Conservation (phyloP, 1,140 invertebrate genomes). For the Procambarus clarkii region DNA sequence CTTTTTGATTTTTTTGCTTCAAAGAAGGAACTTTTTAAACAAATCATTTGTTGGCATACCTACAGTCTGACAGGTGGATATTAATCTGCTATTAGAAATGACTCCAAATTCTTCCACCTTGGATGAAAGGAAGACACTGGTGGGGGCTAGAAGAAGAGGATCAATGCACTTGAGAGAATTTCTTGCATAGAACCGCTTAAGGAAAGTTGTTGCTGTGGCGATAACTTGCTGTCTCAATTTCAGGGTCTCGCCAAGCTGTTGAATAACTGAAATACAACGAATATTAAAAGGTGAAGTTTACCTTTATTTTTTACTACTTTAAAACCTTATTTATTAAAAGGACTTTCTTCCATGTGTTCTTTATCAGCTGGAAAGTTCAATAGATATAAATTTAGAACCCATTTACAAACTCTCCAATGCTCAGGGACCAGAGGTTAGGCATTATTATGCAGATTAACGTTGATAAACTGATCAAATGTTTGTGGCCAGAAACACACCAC, state of each 20-base stretch:
- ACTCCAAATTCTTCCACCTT: conserved; percentile 99
- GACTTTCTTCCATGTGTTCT: too few species aligned
- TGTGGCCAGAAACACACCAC: too few species aligned
- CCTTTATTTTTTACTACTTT: too few species aligned
- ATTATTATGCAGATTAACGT: too few species aligned
- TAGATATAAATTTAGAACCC: too few species aligned
- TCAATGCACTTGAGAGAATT: conserved; percentile 99
- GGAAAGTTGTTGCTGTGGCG: conserved; percentile 99
- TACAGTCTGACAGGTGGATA: conserved; percentile 95
- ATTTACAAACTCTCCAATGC: too few species aligned
- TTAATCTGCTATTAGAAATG: conserved; percentile 97
- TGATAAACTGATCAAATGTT: too few species aligned
- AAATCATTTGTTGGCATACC: conserved; percentile 79
- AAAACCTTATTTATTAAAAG: too few species aligned
- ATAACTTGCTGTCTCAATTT: conserved; percentile 99
- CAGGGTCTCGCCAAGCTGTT: conserved; percentile 95
- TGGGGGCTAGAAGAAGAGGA: conserved; percentile 96
- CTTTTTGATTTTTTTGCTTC: too few species aligned
- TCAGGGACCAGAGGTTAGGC: too few species aligned
- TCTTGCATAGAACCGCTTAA: conserved; percentile 98
- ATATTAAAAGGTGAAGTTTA: too few species aligned
- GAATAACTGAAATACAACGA: conserved; percentile 80
- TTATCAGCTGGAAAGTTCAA: too few species aligned
- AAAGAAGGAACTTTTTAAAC: neutral
- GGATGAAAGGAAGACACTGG: conserved; percentile 96